Percentiles rank a stretch among this genome's conserved stretches.
Conservation (phyloP, 2,888 invertebrate species). For the Bhutanitis thaidina region DNA sequence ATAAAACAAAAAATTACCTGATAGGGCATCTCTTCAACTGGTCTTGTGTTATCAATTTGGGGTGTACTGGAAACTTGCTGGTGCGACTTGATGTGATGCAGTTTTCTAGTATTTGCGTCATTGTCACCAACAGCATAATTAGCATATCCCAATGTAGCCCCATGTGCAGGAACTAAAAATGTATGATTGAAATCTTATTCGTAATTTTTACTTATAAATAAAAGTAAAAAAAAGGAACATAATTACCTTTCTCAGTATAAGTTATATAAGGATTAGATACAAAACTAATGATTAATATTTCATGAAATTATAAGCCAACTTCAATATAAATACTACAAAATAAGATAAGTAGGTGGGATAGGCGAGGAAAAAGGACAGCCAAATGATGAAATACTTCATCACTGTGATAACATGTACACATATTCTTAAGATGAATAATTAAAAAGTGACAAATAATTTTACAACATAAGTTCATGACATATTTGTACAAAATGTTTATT, state of each 20-base stretch:
- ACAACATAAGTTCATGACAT: conserved; percentile 17
- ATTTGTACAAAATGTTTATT: conserved; percentile 12
- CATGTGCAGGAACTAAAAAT: conserved; percentile 75
- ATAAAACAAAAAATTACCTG: conserved; percentile 55
- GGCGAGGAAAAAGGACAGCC: conserved; percentile 57
- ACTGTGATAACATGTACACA: conserved; percentile 71
- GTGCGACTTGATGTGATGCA: conserved; percentile 70
- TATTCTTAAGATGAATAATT: conserved; percentile 24
- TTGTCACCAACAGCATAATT: conserved; percentile 72
- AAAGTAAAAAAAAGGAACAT: conserved; percentile 3
- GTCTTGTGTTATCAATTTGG: conserved; percentile 58
- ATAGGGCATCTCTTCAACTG: conserved; percentile 80
- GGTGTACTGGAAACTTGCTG: conserved; percentile 70
- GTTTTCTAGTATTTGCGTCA: conserved; percentile 60
- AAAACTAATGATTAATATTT: conserved; percentile 4
- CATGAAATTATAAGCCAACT: conserved; percentile 7
- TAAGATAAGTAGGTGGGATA: conserved; percentile 31
- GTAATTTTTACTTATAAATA: not conserved
- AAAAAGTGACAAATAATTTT: conserved; percentile 19
- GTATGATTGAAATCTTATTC: not conserved
- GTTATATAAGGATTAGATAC: not conserved
- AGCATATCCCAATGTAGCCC: conserved; percentile 80
- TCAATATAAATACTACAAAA: not conserved
- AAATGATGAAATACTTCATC: conserved; percentile 54
- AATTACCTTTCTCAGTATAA: conserved; percentile 15